Evolutionary conservation across 1,140 invertebrate genomes (phyloP), one percentile per base, ranked within the genome.

Genomic region (Eurosta solidaginis): DNA sequence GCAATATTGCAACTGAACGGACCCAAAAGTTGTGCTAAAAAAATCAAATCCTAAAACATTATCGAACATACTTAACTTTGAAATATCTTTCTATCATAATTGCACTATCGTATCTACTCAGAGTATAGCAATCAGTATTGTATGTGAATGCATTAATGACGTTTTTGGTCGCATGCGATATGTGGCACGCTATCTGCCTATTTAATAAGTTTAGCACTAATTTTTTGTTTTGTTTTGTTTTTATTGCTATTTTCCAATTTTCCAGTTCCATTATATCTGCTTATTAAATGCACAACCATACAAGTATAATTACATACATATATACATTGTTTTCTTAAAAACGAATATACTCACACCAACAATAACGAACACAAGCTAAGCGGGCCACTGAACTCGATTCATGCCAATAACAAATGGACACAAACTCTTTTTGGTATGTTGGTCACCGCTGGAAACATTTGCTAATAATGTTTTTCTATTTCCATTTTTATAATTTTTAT

Each of bases 361-460:
- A n/a, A 29, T 14, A 17, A 6, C 12, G 27, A n/a, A 20, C 33
- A n/a, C 59, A 7, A 9, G 59, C 3, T n/a, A 68, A n/a, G n/a
- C 59, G 59, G 59, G 59, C 59, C 59, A 68, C 59, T 68, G 59
- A 68, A 68, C 59, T 68, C 59, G 59, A 68, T 40, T 68, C 33
- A 20, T 68, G 59, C 36, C 59, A 68, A 68, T 68, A 68, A 68
- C 59, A 68, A 68, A 68, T 68, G 59, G 59, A 40, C 59, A n/a
- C n/a, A 68, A 68, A 68, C 36, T 22, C 59, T 68, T 68, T 40
- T 29, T 40, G 33, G 36, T 29, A 68, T 68, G 59, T 68, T 68
- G 59, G 59, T 68, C 59, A 68, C 27, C 12, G 59, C 29, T 68
- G 59, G 33, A 68, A 68, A 68, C 54, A 68, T 40, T 68, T 68